Percentiles rank a stretch among this genome's conserved stretches.
Conservation (phyloP, 2,113 vertebrate species). For the Hystrix cristata region DNA sequence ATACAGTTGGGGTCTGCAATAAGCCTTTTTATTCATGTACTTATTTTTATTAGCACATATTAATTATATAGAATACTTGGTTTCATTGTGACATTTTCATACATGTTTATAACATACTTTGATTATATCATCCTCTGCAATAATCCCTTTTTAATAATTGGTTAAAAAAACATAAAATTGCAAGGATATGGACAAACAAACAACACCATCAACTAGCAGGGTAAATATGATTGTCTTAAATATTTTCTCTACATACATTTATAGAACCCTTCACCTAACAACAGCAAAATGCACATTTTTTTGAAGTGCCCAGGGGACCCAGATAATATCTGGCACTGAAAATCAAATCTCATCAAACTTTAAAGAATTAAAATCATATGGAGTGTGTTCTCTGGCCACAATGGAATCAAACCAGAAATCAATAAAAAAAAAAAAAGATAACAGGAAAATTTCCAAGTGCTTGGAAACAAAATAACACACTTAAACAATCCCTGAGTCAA, state of each 20-base stretch:
- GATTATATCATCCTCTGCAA: background rate
- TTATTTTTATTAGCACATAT: background rate
- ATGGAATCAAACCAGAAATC: constrained; percentile 3
- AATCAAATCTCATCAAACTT: background rate
- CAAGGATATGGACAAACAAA: background rate
- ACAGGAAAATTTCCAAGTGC: background rate
- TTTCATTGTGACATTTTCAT: background rate
- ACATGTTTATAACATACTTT: background rate
- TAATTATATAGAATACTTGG: background rate
- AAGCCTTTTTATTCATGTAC: background rate
- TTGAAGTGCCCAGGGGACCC: background rate
- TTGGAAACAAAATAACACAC: background rate
- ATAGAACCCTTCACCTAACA: background rate
- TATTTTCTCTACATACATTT: background rate
- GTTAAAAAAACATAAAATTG: background rate
- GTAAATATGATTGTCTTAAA: background rate
- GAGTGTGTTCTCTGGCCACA: background rate
- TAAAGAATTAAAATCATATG: background rate
- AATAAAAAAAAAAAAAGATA: background rate
- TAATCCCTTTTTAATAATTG: background rate
- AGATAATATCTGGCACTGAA: background rate
- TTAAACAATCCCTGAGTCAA: background rate
- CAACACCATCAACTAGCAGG: background rate
- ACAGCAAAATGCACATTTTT: background rate
- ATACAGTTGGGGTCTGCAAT: background rate